Base-by-base conservation (phyloP, 2,888 invertebrate species). In the Tridacna crocea region DNA sequence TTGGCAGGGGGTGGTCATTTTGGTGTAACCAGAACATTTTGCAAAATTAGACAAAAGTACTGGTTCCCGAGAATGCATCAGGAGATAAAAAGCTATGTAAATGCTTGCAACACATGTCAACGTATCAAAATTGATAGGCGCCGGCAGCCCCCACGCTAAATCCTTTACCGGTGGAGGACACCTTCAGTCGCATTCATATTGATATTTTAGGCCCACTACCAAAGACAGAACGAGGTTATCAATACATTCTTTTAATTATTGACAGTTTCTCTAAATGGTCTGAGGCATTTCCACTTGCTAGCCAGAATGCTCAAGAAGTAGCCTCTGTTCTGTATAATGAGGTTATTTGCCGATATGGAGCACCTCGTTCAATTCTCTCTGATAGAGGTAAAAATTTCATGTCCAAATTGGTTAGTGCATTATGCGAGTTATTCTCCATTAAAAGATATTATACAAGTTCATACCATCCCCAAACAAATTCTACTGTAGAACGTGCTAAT, bases 391-490 rank as follows among this genome's bases (percentile, higher is more conserved):
- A 60, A 68, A 81, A 84, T n/a, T 88, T 88, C 60, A 87, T 85
- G 84, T 87, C 84, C 0, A 87, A 88, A 60, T 58, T 83, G 26
- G 77, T 85, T 12, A 60, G 27, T 65, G 85, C 82, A n/a, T 22
- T 87, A 24, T 82, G 75, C 76, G 80, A 84, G 73, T 27, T 86
- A 17, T 83, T 88, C 61, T 73, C 86, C 19, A 81, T 88, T 17
- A 88, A 70, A 36, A 51, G 80, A 27, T 77, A 82, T 60, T 48
- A 74, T 68, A 84, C 88, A 22, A 80, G 74, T 51, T 65, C 77
- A 12, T 88, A 87, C 48, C 86, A 88, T 36, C 86, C 85, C 15
- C 86, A 85, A 66, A 80, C 87, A 17, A 88, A 85, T 72, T 19
- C 79, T 8, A 76, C 79, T 19, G 79, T 74, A 15, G 87, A 83